Evolutionary conservation across 2,888 invertebrate genomes (phyloP), one percentile per base, ranked within the genome.

Genomic region (Beris morrisii): DNA sequence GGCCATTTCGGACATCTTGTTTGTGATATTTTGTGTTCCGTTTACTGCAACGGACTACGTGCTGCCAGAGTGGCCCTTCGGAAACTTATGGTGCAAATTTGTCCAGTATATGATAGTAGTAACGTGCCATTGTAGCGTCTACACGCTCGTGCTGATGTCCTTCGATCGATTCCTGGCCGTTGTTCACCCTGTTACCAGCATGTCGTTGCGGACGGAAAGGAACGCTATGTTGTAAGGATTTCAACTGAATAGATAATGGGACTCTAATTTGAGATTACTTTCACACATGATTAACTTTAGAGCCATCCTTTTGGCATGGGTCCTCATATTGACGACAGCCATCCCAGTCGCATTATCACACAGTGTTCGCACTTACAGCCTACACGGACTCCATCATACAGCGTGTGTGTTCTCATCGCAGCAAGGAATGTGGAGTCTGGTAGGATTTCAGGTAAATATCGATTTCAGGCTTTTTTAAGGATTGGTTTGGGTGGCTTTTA

Each of bases 121-220:
- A 46, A 94, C 94, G 30, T 95, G 95, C 32, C 95, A 94, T 77
- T 93, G 93, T 65, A 94, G 94, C 74, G 94, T 96, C 5, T 96
- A 95, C 81, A 96, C 95, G 0, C 83, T 97, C 56, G 95, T 96
- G 1, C 85, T 96, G 70, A 96, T 97, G 95, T 94, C 94, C 5
- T 81, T 95, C 66, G 96, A 97, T 80, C 85, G 90, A 71, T 97
- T 93, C 78, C 85, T 97, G 79, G 96, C 96, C 38, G 96, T 97
- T 3, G 95, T 95, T 2, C 93, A 94, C 79, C 95, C 96, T 4
- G 91, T 96, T 71, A 86, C 90, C 0, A 93, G 93, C 58, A 93
- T 93, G 87, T 89, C 91, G 0, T 85, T 92, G 71, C 84, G 95
- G 66, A 94, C 92, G 3, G 91, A 92, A 75, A 84, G 84, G 69